Base-by-base conservation (phyloP, 2,797 vertebrate genomes). In the Chloroceryle inda region DNA sequence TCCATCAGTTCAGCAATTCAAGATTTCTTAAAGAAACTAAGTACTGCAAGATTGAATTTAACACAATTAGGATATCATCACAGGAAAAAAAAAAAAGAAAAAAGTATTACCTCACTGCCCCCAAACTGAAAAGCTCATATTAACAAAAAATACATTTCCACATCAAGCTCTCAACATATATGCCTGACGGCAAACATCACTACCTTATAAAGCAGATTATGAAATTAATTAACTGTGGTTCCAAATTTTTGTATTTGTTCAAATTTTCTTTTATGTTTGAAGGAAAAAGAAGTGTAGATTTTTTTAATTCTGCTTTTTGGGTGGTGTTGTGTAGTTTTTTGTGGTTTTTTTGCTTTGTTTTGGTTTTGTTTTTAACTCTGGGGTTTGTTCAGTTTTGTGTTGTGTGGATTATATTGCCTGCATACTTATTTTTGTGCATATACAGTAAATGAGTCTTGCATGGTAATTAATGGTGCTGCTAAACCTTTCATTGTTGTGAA, bases 131-230 rank as follows among this genome's bases (percentile, higher is more conserved):
- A 87, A 85, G 52, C 26, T 3, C 59, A 20, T 59, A 52, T 64
- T 37, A 90, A 91, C 82, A 76, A 68, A 83, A 67, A 92, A 23
- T 37, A 91, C 83, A 76, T 61, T 87, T 68, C 85, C 59, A 79
- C 71, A 82, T 76, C 83, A 67, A 74, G 81, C 80, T 81, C 82
- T 68, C 77, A 74, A 67, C n/a, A 47, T 8, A 66, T 35, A 63
- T 13, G 53, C 55, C 63, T 40, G 58, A 91, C 8, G 55, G 63
- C 87, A 92, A 69, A 94, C 62, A 44, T 1, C 52, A 55, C 68
- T 82, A 59, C 49, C 52, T 85, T 59, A 85, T 64, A 85, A 81
- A 76, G 87, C 49, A 85, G 73, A 59, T 58, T 31, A 44, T 69
- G 6, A 75, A 80, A 56, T 61, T 58, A 66, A 63, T 47, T 71